phyloP scores from a whole-genome alignment of 2,888 invertebrate genomes.

The Drosophila infuscata region DNA sequence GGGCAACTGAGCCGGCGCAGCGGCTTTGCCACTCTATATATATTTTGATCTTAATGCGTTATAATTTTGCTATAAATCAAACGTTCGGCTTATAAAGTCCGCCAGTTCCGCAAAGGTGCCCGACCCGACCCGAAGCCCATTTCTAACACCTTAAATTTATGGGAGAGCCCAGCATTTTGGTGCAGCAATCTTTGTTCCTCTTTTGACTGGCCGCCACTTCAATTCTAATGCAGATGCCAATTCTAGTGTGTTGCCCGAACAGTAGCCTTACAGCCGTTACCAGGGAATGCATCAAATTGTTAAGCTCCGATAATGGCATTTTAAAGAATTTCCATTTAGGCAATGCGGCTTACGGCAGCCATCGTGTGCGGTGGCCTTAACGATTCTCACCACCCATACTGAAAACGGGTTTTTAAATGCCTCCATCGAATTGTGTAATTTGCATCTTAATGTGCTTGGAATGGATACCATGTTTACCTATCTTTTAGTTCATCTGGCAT shows the following conservation, averaged over 20 bases:
- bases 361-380: slow-evolving; percentile 59
- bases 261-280: slow-evolving; percentile 59
- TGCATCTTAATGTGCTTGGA: slow-evolving; percentile 47
- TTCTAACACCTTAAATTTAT: slow-evolving; percentile 77
- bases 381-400: slow-evolving; percentile 61
- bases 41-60: slow-evolving; percentile 81
- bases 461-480: slow-evolving; percentile 15
- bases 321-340: slow-evolving; percentile 65
- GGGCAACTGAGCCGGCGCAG: slow-evolving; percentile 10
- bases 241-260: slow-evolving; percentile 56
- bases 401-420: slow-evolving; percentile 56
- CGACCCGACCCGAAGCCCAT: slow-evolving; percentile 39
- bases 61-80: slow-evolving; percentile 81
- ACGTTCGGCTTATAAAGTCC: slow-evolving; percentile 70
- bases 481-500: not conserved
- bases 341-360: slow-evolving; percentile 49
- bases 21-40: slow-evolving; percentile 52
- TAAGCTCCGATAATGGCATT: slow-evolving; percentile 76
- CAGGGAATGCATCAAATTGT: slow-evolving; percentile 59
- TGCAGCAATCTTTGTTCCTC: slow-evolving; percentile 15
- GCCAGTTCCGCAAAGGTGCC: slow-evolving; percentile 36
- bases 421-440: slow-evolving; percentile 45
- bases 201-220: slow-evolving; percentile 34
- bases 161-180: slow-evolving; percentile 13
- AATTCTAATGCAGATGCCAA: slow-evolving; percentile 55